Evolutionary conservation across 2,888 invertebrate genomes (phyloP).

Genomic region (Cheiracanthium punctorium): DNA sequence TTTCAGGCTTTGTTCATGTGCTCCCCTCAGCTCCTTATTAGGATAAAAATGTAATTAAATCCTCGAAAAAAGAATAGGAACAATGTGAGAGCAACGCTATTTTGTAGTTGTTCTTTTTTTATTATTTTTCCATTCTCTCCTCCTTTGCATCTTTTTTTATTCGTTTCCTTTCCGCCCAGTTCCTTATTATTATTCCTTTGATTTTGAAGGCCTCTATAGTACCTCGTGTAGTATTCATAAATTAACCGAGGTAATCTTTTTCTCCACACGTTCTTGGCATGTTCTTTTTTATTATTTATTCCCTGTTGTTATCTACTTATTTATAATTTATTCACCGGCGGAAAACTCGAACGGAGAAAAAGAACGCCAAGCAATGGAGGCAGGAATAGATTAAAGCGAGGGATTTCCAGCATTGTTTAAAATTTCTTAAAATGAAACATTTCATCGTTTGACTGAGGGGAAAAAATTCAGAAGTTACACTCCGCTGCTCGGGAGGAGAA

Average conservation of each 20-base stretch:
- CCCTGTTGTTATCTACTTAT: slow-evolving; percentile 47
- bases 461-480: slow-evolving; percentile 4
- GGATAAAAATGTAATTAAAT: slow-evolving; percentile 62
- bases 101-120: slow-evolving; percentile 15
- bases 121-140: not conserved
- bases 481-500: slow-evolving; percentile 3
- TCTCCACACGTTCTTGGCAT: slow-evolving; percentile 17
- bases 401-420: slow-evolving; percentile 52
- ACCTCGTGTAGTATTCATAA: slow-evolving; percentile 44
- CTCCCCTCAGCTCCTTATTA: slow-evolving; percentile 3
- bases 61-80: slow-evolving; percentile 28
- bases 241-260: slow-evolving; percentile 65
- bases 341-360: slow-evolving; percentile 16
- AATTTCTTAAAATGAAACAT: slow-evolving; percentile 42
- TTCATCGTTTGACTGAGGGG: slow-evolving; percentile 4
- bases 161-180: not conserved
- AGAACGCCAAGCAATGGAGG: slow-evolving; percentile 16
- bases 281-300: slow-evolving; percentile 33
- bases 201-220: slow-evolving; percentile 12
- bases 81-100: slow-evolving; percentile 30
- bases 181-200: slow-evolving; percentile 22
- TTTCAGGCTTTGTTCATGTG: slow-evolving; percentile 35
- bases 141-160: slow-evolving; percentile 5
- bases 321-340: slow-evolving; percentile 60
- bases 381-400: slow-evolving; percentile 46